Base-by-base conservation (phyloP, 2,113 vertebrate genomes). In the Psammodynastes pulverulentus region DNA sequence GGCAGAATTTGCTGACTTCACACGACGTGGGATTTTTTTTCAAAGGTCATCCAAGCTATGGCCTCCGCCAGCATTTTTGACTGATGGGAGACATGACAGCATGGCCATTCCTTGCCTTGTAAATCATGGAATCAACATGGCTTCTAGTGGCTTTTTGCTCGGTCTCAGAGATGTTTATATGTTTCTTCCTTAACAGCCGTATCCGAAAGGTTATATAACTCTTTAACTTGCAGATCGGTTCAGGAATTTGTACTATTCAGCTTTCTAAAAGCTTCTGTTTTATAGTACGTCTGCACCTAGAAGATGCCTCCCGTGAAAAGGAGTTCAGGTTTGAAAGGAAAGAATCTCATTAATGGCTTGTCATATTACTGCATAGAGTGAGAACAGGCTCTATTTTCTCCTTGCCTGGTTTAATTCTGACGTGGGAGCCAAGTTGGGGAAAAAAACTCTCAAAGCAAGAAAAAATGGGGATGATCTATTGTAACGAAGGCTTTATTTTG, bases 21-120 rank as follows among this genome's bases (percentile, higher is more conserved):
- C 9, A 34, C 53, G 87, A n/a, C 13, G 3, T 90, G 79, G 90
- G 51, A 91, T 52, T 45, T 92, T 52, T 45, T 92, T 43, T 87
- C 1, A 39, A 87, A 91, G 89, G 84, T 6, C 86, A 45, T 1
- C 34, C 52, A 53, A 53, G 7, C 8, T 46, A 5, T 1, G 15
- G 2, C 56, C 46, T 86, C 29, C 62, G 48, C 5, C 67, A 84
- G 85, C 84, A 7, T 91, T 92, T 92, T 92, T 90, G 54, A 84
- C 29, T 26, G 23, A 34, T 0, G 15, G 21, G 48, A 90, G 51
- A 54, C 17, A 54, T 79, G 49, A 49, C 24, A 48, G n/a, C n/a
- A 9, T 52, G 12, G 1, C 39, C 23, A 1, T 43, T n/a, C 39
- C 4, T 53, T 53, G 19, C 45, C 67, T 85, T 62, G 45, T 46